Percentiles rank a stretch among this genome's conserved stretches.
These are phyloP conservation scores for Sebastes paucispinis DNA, from an alignment of 2,797 vertebrate species.

Conservation along the genomic window DNA sequence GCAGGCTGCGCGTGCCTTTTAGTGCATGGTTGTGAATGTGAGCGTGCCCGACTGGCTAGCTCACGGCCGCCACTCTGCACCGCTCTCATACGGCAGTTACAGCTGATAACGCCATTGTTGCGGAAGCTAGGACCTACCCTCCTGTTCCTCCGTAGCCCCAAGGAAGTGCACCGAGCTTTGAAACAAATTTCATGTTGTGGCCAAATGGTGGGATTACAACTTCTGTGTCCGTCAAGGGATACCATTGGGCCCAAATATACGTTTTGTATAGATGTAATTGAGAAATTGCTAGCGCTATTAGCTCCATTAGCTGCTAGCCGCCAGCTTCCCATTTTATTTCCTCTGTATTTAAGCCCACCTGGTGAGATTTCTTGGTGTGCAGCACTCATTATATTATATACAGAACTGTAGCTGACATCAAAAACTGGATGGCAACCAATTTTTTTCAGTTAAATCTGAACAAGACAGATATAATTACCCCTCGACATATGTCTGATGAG, in stretches of 20 bases:
- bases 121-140: too few species aligned
- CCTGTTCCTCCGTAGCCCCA: accelerated
- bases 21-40: too few species aligned
- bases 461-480: neutral
- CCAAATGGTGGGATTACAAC: too few species aligned
- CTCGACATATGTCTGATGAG: neutral
- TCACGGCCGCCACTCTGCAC: neutral
- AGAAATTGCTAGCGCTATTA: neutral
- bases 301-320: neutral
- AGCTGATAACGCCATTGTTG: too few species aligned
- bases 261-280: too few species aligned
- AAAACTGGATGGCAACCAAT: neutral
- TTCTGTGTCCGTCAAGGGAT: too few species aligned
- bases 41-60: neutral
- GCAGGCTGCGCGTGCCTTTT: too few species aligned
- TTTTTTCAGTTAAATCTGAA: neutral
- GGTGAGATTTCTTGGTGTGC: neutral
- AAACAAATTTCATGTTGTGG: too few species aligned
- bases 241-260: too few species aligned
- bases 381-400: neutral
- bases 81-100: too few species aligned
- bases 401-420: neutral
- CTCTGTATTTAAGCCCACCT: neutral
- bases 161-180: too few species aligned
- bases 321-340: neutral